Base-by-base conservation (phyloP, 1,140 invertebrate species). In the Zaprionus kolodkinae region DNA sequence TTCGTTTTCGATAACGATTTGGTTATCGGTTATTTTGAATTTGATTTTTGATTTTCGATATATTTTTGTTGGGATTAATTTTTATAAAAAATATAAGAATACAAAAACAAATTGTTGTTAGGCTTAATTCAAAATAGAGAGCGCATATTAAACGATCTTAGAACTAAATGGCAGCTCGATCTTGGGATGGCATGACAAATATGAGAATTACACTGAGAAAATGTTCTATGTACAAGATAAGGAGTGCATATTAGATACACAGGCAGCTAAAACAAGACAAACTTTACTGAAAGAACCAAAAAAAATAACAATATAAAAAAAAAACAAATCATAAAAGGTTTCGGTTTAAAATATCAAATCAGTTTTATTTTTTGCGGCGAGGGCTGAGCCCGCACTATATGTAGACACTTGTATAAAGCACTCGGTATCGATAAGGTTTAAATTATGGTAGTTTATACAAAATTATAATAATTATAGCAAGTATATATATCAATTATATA, bases 161-260 rank as follows among this genome's bases (percentile, higher is more conserved):
- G 2, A 66, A 60, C 69, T 76, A 76, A 72, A 60, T 55, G n/a
- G 40, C 13, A 40, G 38, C 6, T 40, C 38, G 13, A 40, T 40
- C 38, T 25, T 15, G 35, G 13, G 4, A 57, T 43, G 68, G 11
- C 17, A 52, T 60, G 15, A 59, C 30, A 12, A 50, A 38, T 52
- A 17, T 36, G 30, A 48, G n/a, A 80, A 84, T 84, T 84, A 79
- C 80, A 77, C 81, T 69, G 81, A 84, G 77, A 83, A 84, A 84
- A 76, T 72, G 43, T 52, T 45, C 15, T 67, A 72, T 70, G 27
- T 64, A 50, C 54, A 68, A 35, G 38, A 11, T 15, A 33, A 21
- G 13, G 48, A 57, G 54, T 72, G 48, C n/a, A 21, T 61, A 10
- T 33, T 65, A 48, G 38, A 36, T 72, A 67, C 36, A 50, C 43